Evolutionary conservation across 92 coral and sea anemone species (phyloP).

Genomic region (Phenganax subtilis): DNA sequence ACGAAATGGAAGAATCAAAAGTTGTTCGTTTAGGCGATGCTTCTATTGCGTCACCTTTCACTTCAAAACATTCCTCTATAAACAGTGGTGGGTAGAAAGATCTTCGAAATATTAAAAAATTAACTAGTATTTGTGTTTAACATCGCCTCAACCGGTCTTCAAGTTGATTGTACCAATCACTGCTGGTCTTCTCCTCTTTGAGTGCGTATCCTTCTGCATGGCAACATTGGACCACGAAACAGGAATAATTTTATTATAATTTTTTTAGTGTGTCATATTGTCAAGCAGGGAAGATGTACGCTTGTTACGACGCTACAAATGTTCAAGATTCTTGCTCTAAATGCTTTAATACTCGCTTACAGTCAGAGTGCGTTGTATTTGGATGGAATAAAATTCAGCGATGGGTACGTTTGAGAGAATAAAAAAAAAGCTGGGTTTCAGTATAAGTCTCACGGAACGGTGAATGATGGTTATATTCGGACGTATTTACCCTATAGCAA

Average conservation of each 20-base stretch:
- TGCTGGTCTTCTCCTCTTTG: too few species aligned
- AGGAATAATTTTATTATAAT: neutral
- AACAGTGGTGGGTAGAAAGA: slow-evolving; percentile 65
- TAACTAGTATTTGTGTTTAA: too few species aligned
- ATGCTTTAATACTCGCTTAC: slow-evolving; percentile 89
- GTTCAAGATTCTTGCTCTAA: slow-evolving; percentile 94
- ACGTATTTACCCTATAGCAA: too few species aligned
- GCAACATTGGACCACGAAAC: too few species aligned
- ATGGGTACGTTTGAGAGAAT: slow-evolving; percentile 61
- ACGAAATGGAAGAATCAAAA: slow-evolving; percentile 87
- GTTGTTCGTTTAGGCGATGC: slow-evolving; percentile 97
- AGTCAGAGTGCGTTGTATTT: slow-evolving; percentile 95
- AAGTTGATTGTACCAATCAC: too few species aligned
- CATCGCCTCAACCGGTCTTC: too few species aligned
- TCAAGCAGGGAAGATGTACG: slow-evolving; percentile 97
- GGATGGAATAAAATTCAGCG: slow-evolving; percentile 98
- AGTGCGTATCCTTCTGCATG: too few species aligned
- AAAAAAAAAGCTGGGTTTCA: neutral
- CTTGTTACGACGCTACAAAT: slow-evolving; percentile 93
- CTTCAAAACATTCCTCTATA: slow-evolving; percentile 83
- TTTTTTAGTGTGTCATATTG: slow-evolving; percentile 79
- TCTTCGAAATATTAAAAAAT: neutral
- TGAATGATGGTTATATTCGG: neutral
- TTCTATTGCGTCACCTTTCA: slow-evolving; percentile 96
- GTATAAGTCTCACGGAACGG: neutral